Evolutionary conservation across 2,888 invertebrate genomes (phyloP), one percentile per base, ranked within the genome.

Genomic region (Xestia ashworthii): DNA sequence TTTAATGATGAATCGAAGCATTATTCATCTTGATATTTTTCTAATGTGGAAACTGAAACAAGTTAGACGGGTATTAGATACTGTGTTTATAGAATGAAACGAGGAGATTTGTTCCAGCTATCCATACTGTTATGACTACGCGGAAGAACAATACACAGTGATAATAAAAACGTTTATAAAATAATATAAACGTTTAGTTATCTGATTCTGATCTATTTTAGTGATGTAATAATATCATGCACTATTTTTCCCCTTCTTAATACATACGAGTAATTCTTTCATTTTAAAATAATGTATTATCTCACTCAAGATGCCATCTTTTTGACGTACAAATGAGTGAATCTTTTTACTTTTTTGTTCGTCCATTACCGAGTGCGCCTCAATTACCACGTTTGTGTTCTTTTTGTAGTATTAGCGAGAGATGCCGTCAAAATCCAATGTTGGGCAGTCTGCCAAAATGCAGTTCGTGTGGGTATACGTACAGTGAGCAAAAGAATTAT

Each of bases 401-500:
- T 78, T 85, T 89, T 87, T 88, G 84, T 86, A 81, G 84, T 86
- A 87, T 89, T 89, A 91, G 82, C 89, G 92, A 93, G 87, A 92
- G 92, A 92, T 91, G 86, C 89, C 84, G 93, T 91, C 92, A 90
- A 92, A 91, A 90, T 83, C 80, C 84, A 80, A 89, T 87, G 88
- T 87, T 90, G 89, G 95, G 94, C 92, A 76, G 22, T 19, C 41
- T 84, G 93, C 95, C 95, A 95, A 91, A 86, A 89, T 90, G 87
- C 91, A 84, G 78, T 74, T 83, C 75, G 80, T 81, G 88, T 87
- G 80, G 82, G 76, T 75, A 76, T 74, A 55, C 48, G 74, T 77
- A 80, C 48, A 68, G 41, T 64, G 4, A 25, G 69, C 25, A 38
- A 67, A 71, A 64, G 0, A 65, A 77, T 77, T 65, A 77, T 46